A percentile compares a stretch with the other conserved stretches of the same genome.
Conservation (phyloP, 2,797 vertebrate species). For the Anabas testudineus region DNA sequence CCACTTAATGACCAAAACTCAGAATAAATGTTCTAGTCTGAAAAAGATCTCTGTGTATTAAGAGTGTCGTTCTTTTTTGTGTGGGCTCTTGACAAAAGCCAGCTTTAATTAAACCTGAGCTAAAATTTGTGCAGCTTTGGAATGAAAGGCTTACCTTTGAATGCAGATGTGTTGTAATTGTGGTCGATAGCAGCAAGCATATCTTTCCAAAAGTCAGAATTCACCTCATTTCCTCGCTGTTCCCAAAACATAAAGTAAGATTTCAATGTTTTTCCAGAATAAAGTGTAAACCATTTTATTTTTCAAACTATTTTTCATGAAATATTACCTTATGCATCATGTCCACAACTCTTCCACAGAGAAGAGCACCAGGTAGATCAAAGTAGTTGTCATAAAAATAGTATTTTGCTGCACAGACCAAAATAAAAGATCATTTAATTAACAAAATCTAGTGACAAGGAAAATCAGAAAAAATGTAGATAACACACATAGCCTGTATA, state of each 20-base stretch:
- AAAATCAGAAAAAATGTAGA: not conserved
- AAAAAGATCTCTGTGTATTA: slow-evolving; percentile 54
- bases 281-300: not conserved
- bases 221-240: slow-evolving; percentile 88
- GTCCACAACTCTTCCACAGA: slow-evolving; percentile 93
- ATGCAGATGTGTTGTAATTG: slow-evolving; percentile 97
- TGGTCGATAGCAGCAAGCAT: slow-evolving; percentile 93
- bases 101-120: not conserved
- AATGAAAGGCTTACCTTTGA: slow-evolving; percentile 89
- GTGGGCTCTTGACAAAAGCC: slow-evolving; percentile 6
- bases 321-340: slow-evolving; percentile 89
- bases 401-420: slow-evolving; percentile 89
- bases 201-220: slow-evolving; percentile 96
- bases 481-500: not conserved
- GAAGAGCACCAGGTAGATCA: slow-evolving; percentile 93
- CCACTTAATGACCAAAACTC: slow-evolving; percentile 77
- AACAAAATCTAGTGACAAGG: not conserved
- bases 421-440: slow-evolving; percentile 36
- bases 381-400: slow-evolving; percentile 98
- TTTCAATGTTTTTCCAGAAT: slow-evolving; percentile 7
- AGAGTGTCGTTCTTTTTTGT: slow-evolving; percentile 16
- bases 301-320: not conserved
- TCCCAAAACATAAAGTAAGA: slow-evolving; percentile 50
- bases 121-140: slow-evolving; percentile 1
- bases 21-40: slow-evolving; percentile 79